Percentiles rank a stretch among this genome's conserved stretches.
phyloP scores from a whole-genome alignment of 2,113 vertebrate species.

The Lasiurus borealis region DNA sequence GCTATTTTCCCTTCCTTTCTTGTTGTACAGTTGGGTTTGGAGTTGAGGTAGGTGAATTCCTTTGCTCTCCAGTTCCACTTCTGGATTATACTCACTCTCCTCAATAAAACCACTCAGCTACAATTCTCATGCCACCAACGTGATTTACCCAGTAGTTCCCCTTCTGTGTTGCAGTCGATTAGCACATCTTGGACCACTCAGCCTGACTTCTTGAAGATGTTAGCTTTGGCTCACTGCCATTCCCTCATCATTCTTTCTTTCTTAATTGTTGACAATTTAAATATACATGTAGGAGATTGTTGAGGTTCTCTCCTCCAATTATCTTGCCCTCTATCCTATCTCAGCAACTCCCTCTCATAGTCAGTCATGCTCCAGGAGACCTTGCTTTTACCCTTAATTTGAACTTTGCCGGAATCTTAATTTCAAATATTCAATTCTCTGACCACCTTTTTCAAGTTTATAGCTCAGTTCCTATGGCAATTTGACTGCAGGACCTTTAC shows the following conservation, averaged over 20 bases:
- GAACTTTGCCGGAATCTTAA: not conserved
- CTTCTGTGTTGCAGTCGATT: not conserved
- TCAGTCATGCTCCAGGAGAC: not conserved
- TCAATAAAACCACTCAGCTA: not conserved
- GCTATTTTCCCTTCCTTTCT: not conserved
- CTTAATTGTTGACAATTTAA: not conserved
- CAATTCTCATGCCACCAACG: not conserved
- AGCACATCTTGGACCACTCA: not conserved
- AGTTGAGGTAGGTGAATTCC: not conserved
- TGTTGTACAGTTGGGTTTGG: not conserved
- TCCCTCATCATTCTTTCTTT: not conserved
- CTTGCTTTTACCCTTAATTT: not conserved
- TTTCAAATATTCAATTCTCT: not conserved
- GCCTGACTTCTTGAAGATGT: not conserved
- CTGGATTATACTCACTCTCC: not conserved
- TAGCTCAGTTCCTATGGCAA: not conserved
- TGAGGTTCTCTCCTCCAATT: not conserved
- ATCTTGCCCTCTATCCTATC: not conserved
- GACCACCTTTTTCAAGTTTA: not conserved
- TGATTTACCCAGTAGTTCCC: not conserved
- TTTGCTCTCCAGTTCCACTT: not conserved
- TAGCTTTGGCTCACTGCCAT: not conserved
- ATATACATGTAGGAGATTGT: not conserved
- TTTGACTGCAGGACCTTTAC: not conserved
- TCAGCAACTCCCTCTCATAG: not conserved